Percentiles rank a stretch among this genome's conserved stretches.
These are phyloP conservation scores for Phylloscopus collybita DNA, from an alignment of 2,797 vertebrate genomes.

Conservation along the genomic window DNA sequence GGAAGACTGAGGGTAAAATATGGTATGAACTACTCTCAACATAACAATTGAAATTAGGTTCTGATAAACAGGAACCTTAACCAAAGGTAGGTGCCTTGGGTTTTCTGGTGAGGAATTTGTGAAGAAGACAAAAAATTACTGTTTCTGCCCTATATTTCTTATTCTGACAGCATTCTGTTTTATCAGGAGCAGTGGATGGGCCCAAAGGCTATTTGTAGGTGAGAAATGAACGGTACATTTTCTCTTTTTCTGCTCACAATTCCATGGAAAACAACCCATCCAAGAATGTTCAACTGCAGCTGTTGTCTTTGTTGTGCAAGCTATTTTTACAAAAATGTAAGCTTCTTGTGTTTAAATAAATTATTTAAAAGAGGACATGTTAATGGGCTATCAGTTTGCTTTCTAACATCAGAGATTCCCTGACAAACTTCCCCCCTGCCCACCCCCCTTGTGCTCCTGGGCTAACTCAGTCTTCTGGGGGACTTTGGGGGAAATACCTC, in stretches of 20 bases:
- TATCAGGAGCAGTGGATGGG: neutral
- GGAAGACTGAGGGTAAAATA: neutral
- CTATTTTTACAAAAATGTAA: neutral
- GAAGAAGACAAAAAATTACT: neutral
- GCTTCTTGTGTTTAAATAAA: neutral
- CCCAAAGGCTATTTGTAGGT: neutral
- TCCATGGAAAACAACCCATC: neutral
- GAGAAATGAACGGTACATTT: neutral
- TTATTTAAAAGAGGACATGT: conserved; percentile 13
- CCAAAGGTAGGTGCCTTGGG: too few species aligned
- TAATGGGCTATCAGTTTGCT: conserved; percentile 48
- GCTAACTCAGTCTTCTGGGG: too few species aligned
- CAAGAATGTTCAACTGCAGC: neutral
- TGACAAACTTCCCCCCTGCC: too few species aligned
- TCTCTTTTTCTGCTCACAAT: neutral
- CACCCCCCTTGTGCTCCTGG: too few species aligned
- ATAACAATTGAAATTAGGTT: neutral
- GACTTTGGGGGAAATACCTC: too few species aligned
- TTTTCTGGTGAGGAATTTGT: neutral
- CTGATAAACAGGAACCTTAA: neutral
- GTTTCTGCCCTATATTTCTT: neutral
- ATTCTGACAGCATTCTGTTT: neutral
- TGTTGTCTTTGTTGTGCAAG: neutral
- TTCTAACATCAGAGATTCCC: conserved; percentile 56
- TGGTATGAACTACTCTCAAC: neutral